phyloP scores from a whole-genome alignment of 2,113 vertebrate species.

The Sceloporus tristichus region DNA sequence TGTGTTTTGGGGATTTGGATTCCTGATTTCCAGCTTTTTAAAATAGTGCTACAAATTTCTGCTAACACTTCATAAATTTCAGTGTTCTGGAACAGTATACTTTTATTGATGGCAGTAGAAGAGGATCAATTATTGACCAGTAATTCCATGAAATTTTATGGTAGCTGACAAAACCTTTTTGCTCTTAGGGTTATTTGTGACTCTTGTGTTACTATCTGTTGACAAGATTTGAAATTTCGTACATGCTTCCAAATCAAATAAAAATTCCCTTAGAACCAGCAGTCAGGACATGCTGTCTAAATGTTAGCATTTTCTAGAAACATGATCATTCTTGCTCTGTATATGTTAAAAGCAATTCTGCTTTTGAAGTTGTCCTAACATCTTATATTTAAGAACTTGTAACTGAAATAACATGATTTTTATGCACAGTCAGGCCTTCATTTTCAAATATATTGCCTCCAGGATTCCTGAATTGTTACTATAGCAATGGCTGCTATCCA shows the following conservation, averaged over 20 bases:
- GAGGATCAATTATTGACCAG: not conserved
- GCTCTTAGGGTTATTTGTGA: not conserved
- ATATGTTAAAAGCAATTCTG: not conserved
- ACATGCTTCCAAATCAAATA: slow-evolving; percentile 8
- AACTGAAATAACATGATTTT: slow-evolving; percentile 22
- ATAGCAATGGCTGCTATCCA: not conserved
- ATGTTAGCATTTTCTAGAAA: slow-evolving; percentile 16
- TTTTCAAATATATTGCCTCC: not conserved
- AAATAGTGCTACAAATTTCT: not conserved
- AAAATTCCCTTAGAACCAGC: not conserved
- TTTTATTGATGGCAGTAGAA: not conserved
- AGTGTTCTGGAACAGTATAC: not conserved
- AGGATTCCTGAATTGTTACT: not conserved
- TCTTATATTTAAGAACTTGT: slow-evolving; percentile 7
- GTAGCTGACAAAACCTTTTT: not conserved
- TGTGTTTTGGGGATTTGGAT: not conserved
- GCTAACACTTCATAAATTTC: not conserved
- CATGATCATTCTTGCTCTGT: not conserved
- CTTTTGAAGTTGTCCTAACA: slow-evolving; percentile 9
- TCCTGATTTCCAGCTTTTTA: not conserved
- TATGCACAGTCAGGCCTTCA: slow-evolving; percentile 8
- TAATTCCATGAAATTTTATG: not conserved
- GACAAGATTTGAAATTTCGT: not conserved
- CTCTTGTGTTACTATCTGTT: slow-evolving; percentile 1
- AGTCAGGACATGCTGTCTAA: not conserved